Conservation (phyloP, 2,888 invertebrate species). For the Sceliomorpha sp. region DNA sequence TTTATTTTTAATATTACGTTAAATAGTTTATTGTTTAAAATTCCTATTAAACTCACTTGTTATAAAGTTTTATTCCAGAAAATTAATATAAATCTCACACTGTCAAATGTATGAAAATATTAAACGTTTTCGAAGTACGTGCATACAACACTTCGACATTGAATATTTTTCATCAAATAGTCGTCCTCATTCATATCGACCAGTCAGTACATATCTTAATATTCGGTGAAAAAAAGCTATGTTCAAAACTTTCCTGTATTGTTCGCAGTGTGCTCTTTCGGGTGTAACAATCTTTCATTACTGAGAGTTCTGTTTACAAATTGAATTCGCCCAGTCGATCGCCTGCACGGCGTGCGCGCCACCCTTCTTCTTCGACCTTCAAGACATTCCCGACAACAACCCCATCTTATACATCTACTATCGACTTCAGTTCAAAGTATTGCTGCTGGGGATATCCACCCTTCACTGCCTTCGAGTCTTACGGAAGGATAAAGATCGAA, state of each 20-base stretch:
- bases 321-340: constrained; percentile 69
- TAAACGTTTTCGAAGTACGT: too few relatives aligned
- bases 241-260: constrained; percentile 23
- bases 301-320: constrained; percentile 78
- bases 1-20: too few relatives aligned
- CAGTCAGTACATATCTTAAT: constrained; percentile 10
- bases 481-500: not conserved
- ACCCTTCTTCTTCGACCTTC: not conserved
- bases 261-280: constrained; percentile 56
- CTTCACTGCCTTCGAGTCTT: constrained; percentile 6
- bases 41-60: too few relatives aligned
- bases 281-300: constrained; percentile 73
- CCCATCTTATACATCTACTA: constrained; percentile 29
- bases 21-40: too few relatives aligned
- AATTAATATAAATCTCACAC: too few relatives aligned
- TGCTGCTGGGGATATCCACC: constrained; percentile 43
- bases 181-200: constrained; percentile 19
- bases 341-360: constrained; percentile 18
- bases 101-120: too few relatives aligned
- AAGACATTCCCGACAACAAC: constrained; percentile 5
- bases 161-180: too few relatives aligned
- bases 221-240: not conserved
- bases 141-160: too few relatives aligned
- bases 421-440: constrained; percentile 66
- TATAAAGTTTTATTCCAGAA: too few relatives aligned